Evolutionary conservation across 2,113 vertebrate species (phyloP).

Genomic region (Corapipo altera): DNA sequence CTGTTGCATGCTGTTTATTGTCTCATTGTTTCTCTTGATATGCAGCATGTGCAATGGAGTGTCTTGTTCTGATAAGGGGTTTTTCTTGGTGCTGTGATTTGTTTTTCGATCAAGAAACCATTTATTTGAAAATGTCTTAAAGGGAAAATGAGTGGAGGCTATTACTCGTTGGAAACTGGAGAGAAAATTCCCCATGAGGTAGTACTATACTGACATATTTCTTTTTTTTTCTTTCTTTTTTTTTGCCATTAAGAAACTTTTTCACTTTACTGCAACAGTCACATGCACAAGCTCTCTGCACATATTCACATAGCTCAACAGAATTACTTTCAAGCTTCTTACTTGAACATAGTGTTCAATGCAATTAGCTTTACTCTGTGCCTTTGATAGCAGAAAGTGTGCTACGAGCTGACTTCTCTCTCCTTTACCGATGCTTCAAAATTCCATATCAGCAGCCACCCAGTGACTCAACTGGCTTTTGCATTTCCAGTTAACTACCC

Average conservation of each 20-base stretch:
- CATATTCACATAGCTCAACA: not conserved
- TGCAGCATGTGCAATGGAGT: not conserved
- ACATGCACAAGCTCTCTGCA: not conserved
- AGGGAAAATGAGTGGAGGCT: not conserved
- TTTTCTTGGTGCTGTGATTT: not conserved
- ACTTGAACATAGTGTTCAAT: not conserved
- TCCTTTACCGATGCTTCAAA: slow-evolving; percentile 29
- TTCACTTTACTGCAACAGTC: not conserved
- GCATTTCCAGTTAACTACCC: slow-evolving; percentile 35
- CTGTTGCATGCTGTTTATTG: slow-evolving; percentile 19
- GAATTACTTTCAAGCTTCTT: slow-evolving; percentile 11
- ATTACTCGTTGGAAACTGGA: not conserved
- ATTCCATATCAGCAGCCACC: slow-evolving; percentile 49
- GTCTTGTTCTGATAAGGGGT: not conserved
- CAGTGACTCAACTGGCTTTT: not conserved
- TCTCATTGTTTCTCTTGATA: slow-evolving; percentile 31
- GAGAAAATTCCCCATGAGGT: not conserved
- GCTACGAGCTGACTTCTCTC: not conserved
- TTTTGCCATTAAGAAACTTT: not conserved
- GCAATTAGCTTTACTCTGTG: slow-evolving; percentile 18
- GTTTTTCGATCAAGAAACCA: not conserved
- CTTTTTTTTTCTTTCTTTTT: not conserved
- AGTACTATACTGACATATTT: not conserved
- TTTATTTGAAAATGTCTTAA: not conserved
- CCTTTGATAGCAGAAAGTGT: slow-evolving; percentile 31